These are phyloP conservation scores for Leptopilina drosophilae DNA, from an alignment of 2,888 invertebrate genomes.

Conservation along the genomic window DNA sequence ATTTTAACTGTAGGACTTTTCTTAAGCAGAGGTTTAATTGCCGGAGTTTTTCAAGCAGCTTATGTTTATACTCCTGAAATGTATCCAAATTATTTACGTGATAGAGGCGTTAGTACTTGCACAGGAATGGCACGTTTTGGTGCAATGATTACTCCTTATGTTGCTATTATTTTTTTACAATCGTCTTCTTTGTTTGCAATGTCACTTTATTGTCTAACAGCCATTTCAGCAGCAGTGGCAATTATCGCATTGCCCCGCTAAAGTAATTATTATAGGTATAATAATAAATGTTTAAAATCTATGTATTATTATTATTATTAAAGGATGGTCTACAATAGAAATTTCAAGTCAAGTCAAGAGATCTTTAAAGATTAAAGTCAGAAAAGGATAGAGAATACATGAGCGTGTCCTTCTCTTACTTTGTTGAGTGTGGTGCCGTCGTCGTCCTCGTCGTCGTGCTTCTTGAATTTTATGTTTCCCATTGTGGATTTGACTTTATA, in stretches of 20 bases:
- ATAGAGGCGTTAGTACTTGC: slow-evolving; percentile 95
- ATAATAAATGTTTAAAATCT: too few species aligned
- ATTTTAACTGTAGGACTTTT: slow-evolving; percentile 90
- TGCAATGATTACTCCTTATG: slow-evolving; percentile 95
- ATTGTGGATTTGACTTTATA: too few species aligned
- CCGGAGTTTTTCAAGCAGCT: slow-evolving; percentile 96
- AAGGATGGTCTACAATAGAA: too few species aligned
- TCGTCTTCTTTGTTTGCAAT: slow-evolving; percentile 86
- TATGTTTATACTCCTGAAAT: slow-evolving; percentile 98
- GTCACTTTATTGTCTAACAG: slow-evolving; percentile 87
- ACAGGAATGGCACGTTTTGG: slow-evolving; percentile 94
- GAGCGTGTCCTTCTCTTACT: too few species aligned
- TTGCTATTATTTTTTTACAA: slow-evolving; percentile 92
- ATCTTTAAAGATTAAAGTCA: too few species aligned
- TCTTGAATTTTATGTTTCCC: too few species aligned
- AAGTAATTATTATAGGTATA: background rate
- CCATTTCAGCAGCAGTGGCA: slow-evolving; percentile 86
- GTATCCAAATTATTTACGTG: slow-evolving; percentile 92
- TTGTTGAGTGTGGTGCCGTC: too few species aligned
- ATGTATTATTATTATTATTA: too few species aligned
- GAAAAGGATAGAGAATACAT: too few species aligned
- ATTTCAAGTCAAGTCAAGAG: too few species aligned
- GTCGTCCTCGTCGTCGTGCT: too few species aligned
- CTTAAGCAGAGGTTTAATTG: slow-evolving; percentile 92
- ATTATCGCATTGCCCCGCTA: slow-evolving; percentile 85